Percentiles rank a stretch among this genome's conserved stretches.
Evolutionary conservation across 2,113 vertebrate species (phyloP).

Genomic region (Himantopus leucocephalus): DNA sequence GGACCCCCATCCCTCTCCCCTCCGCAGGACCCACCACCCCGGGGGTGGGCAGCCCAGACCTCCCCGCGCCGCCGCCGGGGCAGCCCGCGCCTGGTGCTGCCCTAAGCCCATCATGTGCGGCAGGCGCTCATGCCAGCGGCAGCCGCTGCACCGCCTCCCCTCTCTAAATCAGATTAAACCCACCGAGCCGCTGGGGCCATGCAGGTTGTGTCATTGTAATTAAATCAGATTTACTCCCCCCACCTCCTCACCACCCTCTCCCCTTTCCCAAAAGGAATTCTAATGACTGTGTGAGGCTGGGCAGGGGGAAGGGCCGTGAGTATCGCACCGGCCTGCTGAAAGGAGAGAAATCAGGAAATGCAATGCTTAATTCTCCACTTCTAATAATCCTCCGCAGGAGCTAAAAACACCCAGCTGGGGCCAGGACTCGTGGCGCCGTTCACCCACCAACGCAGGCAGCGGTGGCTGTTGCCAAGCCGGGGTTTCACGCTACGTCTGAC

Average conservation of each 20-base stretch:
- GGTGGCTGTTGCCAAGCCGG: rapidly evolving
- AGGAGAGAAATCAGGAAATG: background rate
- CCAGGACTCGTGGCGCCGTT: background rate
- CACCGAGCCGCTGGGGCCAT: background rate
- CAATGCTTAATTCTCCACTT: background rate
- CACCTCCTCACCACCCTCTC: rapidly evolving
- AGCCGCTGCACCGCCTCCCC: background rate
- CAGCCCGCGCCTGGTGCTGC: constrained; percentile 36
- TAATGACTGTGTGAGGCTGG: background rate
- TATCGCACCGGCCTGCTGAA: rapidly evolving
- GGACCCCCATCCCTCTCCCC: background rate
- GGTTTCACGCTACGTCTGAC: rapidly evolving
- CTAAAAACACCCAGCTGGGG: background rate
- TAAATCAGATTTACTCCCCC: constrained; percentile 43
- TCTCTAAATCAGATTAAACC: constrained; percentile 54
- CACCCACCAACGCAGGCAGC: background rate
- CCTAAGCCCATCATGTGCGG: constrained; percentile 44
- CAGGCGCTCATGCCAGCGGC: background rate
- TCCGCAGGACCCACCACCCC: background rate
- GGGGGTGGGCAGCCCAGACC: background rate
- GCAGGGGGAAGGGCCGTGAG: background rate
- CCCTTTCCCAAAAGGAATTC: constrained; percentile 16
- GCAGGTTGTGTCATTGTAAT: background rate
- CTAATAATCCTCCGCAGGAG: background rate
- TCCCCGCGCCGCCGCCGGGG: background rate